Evolutionary conservation across 2,888 invertebrate genomes (phyloP).

Genomic region (Trypoxylon attenuatum): DNA sequence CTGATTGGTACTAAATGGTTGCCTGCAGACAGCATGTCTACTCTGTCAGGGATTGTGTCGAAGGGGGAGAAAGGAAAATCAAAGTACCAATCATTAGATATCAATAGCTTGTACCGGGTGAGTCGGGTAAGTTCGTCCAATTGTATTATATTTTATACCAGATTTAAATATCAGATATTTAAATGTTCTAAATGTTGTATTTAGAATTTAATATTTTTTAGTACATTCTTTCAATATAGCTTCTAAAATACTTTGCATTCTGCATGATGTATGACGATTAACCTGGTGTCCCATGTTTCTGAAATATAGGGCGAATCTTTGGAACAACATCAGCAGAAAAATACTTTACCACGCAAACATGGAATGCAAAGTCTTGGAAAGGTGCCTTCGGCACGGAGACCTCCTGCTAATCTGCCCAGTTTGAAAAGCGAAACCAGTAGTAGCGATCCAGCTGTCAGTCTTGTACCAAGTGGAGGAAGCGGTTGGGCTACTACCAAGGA

Average conservation of each 20-base stretch:
- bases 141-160: constrained; percentile 20
- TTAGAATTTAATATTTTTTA: neutral
- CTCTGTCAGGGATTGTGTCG: constrained; percentile 92
- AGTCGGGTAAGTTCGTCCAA: constrained; percentile 81
- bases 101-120: constrained; percentile 96
- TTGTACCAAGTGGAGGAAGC: constrained; percentile 87
- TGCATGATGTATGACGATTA: constrained; percentile 5
- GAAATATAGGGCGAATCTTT: constrained; percentile 85
- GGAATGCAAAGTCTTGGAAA: constrained; percentile 99
- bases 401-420: constrained; percentile 99
- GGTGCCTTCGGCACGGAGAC: constrained; percentile 97
- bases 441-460: constrained; percentile 85
- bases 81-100: constrained; percentile 97
- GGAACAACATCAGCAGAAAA: constrained; percentile 92
- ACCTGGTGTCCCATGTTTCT: constrained; percentile 28
- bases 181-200: neutral
- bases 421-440: constrained; percentile 95
- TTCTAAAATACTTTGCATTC: too few species aligned
- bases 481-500: constrained; percentile 85
- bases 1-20: constrained; percentile 89
- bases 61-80: constrained; percentile 93
- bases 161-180: neutral
- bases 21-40: constrained; percentile 97
- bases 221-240: neutral
- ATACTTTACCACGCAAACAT: constrained; percentile 96